Evolutionary conservation across 2,888 invertebrate species (phyloP).

Genomic region (Therioaphis trifolii): DNA sequence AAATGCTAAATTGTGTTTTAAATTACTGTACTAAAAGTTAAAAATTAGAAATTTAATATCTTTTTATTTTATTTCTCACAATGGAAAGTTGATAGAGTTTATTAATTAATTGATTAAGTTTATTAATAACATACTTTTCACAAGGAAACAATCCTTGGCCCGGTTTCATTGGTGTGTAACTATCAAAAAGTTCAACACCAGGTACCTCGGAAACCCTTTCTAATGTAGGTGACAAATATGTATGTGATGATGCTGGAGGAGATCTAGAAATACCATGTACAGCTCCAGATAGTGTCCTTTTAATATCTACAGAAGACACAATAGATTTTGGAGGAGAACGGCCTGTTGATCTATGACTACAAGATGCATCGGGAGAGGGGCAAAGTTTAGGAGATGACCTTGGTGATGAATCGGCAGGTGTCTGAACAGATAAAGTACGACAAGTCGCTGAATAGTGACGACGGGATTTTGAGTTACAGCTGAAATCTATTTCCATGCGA

Average conservation of each 20-base stretch:
- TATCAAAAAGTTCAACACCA: slow-evolving; percentile 70
- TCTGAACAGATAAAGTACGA: slow-evolving; percentile 65
- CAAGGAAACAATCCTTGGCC: slow-evolving; percentile 20
- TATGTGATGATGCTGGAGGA: slow-evolving; percentile 63
- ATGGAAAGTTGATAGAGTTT: not conserved
- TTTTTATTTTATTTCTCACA: no score
- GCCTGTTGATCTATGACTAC: slow-evolving; percentile 63
- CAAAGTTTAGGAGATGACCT: slow-evolving; percentile 66
- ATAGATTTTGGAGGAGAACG: slow-evolving; percentile 66
- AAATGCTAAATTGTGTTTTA: no score
- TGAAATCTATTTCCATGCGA: slow-evolving; percentile 85
- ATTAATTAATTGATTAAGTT: not conserved
- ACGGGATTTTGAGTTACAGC: slow-evolving; percentile 67
- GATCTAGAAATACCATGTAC: slow-evolving; percentile 59
- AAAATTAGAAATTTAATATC: no score
- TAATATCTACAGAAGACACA: slow-evolving; percentile 53
- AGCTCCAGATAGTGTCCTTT: slow-evolving; percentile 54
- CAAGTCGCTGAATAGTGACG: slow-evolving; percentile 57
- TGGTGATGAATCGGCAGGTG: slow-evolving; percentile 67
- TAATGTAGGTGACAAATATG: slow-evolving; percentile 62
- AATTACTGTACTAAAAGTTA: no score
- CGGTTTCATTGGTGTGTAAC: slow-evolving; percentile 54
- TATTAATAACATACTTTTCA: slow-evolving; percentile 47
- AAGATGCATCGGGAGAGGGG: slow-evolving; percentile 64
- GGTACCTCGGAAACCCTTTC: slow-evolving; percentile 69